Percentiles rank a stretch among this genome's conserved stretches.
phyloP scores from a whole-genome alignment of 2,888 invertebrate species.

The Tiphia femorata region DNA sequence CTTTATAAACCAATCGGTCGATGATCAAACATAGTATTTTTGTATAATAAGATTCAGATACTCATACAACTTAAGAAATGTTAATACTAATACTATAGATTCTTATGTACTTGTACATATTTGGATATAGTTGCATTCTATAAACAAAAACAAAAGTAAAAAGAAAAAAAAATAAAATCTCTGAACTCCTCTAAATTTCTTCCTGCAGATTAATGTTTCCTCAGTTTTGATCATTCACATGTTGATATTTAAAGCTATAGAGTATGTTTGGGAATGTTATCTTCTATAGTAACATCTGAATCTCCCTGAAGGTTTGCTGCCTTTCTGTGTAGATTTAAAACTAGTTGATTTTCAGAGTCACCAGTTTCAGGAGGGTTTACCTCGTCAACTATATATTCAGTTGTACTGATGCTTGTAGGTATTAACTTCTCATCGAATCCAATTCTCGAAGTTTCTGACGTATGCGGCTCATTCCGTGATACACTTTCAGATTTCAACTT shows the following conservation, averaged over 20 bases:
- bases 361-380: too few relatives aligned
- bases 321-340: too few relatives aligned
- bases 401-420: neutral
- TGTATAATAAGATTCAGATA: neutral
- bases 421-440: neutral
- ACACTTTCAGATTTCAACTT: too few relatives aligned
- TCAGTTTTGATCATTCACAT: too few relatives aligned
- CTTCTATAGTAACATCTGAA: constrained; percentile 14
- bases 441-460: neutral
- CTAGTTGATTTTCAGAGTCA: too few relatives aligned
- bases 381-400: too few relatives aligned
- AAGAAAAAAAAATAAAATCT: constrained; percentile 16
- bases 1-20: too few relatives aligned
- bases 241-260: constrained; percentile 27
- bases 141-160: constrained; percentile 19
- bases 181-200: too few relatives aligned
- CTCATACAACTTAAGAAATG: neutral
- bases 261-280: constrained; percentile 33
- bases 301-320: too few relatives aligned
- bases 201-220: too few relatives aligned
- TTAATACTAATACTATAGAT: neutral
- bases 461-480: neutral
- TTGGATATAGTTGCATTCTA: constrained; percentile 3
- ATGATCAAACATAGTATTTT: too few relatives aligned
- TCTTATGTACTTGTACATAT: constrained; percentile 5